Conservation (phyloP, 1,140 invertebrate species). For the Drosophila ambigua region DNA sequence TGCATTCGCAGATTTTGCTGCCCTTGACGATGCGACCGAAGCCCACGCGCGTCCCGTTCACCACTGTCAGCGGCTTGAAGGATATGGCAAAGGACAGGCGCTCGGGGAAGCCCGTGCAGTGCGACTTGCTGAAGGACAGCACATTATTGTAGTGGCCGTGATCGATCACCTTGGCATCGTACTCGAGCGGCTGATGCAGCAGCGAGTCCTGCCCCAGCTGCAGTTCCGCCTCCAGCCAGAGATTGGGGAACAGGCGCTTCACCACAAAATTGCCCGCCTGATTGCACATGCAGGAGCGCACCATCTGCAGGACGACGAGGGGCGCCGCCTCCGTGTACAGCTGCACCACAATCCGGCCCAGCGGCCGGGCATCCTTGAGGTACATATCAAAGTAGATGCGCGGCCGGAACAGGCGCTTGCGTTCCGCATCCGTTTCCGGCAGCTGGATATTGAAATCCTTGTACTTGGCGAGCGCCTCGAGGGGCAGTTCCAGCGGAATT, state of each 20-base stretch:
- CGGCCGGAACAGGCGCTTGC: slow-evolving; percentile 60
- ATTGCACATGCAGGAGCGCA: slow-evolving; percentile 57
- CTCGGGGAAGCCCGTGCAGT: slow-evolving; percentile 53
- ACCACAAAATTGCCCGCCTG: slow-evolving; percentile 45
- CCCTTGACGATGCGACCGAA: slow-evolving; percentile 66
- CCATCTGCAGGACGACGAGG: slow-evolving; percentile 63
- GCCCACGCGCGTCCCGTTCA: slow-evolving; percentile 68
- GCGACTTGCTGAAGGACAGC: slow-evolving; percentile 63
- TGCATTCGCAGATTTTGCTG: slow-evolving; percentile 60
- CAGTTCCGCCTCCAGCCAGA: slow-evolving; percentile 73
- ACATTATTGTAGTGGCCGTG: slow-evolving; percentile 53
- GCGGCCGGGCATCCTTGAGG: slow-evolving; percentile 45
- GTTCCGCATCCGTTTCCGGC: slow-evolving; percentile 33
- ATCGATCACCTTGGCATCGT: slow-evolving; percentile 68
- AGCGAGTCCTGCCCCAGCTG: slow-evolving; percentile 18
- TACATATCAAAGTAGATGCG: slow-evolving; percentile 66
- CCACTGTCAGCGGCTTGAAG: slow-evolving; percentile 66
- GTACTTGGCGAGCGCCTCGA: slow-evolving; percentile 53
- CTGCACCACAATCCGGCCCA: slow-evolving; percentile 65
- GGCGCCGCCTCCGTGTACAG: slow-evolving; percentile 78
- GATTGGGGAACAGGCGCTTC: slow-evolving; percentile 58
- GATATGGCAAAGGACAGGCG: slow-evolving; percentile 64
- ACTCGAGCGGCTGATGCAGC: slow-evolving; percentile 52
- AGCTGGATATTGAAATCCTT: slow-evolving; percentile 37
- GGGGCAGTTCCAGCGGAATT: slow-evolving; percentile 25